Conservation (phyloP, 2,797 vertebrate genomes). For the Amblyraja radiata region DNA sequence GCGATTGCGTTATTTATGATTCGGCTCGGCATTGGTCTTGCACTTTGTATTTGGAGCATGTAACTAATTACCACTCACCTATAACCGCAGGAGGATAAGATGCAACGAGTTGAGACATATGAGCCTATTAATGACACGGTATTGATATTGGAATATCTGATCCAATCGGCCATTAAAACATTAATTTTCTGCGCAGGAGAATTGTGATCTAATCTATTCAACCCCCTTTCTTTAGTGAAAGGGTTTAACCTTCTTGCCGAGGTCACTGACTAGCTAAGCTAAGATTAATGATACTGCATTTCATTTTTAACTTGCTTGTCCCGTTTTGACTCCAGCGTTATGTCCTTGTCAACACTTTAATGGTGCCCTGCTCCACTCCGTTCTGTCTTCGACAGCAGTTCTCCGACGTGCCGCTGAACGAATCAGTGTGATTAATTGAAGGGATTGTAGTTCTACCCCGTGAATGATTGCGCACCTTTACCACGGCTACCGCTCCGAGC, state of each 20-base stretch:
- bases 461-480: background rate
- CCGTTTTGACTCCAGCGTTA: background rate
- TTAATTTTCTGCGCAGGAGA: background rate
- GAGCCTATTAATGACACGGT: background rate
- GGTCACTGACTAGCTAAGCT: background rate
- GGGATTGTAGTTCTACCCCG: background rate
- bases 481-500: background rate
- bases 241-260: background rate
- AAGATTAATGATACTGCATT: background rate
- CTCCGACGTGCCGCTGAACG: background rate
- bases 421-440: background rate
- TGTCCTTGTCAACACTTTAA: background rate
- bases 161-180: background rate
- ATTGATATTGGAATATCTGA: background rate
- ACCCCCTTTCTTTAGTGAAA: background rate
- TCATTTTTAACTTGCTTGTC: background rate
- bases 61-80: background rate
- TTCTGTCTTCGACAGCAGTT: background rate
- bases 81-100: background rate
- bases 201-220: background rate
- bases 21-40: too few relatives aligned
- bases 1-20: background rate
- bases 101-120: background rate
- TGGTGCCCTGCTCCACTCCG: background rate
- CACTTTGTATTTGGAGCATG: background rate